Evolutionary conservation across 2,888 invertebrate species (phyloP), one percentile per base, ranked within the genome.

Genomic region (Nudaria mundana): DNA sequence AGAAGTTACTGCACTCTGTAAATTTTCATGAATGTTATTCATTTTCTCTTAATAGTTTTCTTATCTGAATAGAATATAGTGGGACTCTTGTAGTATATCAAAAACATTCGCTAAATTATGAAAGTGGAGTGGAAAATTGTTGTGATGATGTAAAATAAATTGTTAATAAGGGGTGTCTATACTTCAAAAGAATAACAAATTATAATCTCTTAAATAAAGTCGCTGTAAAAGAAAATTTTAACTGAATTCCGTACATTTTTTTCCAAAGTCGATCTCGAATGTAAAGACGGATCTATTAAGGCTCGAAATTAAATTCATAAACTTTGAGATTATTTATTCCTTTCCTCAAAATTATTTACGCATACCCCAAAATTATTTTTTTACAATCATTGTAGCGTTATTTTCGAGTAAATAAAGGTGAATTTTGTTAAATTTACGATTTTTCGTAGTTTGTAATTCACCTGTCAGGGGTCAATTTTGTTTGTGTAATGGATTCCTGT

Each of bases 281-380:
- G 56, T 44, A 37, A 56, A 64, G 65, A 55, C 43, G 56, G 33
- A 46, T 56, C 56, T 63, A 63, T 65, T 64, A 65, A 57, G 52
- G 47, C 50, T 41, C 46, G 34, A 65, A 71, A 72, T 72, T 70
- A 66, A 69, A 71, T 70, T 69, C 56, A 40, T 58, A 44, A 52
- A 63, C 62, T 67, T 74, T 64, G 55, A 63, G 62, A 70, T 74
- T 74, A 74, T 71, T 74, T 75, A 76, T 74, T 66, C 62, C 61
- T 36, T 53, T 58, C 52, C 59, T 62, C 53, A 49, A 56, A 64
- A 63, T 66, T 62, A 66, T 74, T 72, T 65, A 66, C 56, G 56
- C 50, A 46, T 62, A 47, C 39, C 40, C n/a, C 55, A 48, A 36
- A 29, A 30, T 29, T 40, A 12, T 20, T 3, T 14, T n/a, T 12